Evolutionary conservation across 2,888 invertebrate genomes (phyloP), one percentile per base, ranked within the genome.

Genomic region (Andrena bicolor): DNA sequence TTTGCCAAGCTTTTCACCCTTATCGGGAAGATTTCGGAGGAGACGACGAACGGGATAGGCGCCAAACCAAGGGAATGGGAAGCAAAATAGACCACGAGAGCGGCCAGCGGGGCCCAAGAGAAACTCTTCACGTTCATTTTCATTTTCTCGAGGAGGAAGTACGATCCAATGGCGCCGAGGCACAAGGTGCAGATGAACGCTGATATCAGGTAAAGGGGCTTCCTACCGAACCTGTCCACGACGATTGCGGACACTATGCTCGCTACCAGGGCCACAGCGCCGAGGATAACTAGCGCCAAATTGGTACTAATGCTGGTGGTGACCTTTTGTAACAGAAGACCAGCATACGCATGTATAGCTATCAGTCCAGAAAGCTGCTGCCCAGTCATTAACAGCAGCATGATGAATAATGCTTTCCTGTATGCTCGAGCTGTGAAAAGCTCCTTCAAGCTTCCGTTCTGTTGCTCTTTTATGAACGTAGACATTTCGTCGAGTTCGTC

Each of bases 11-110:
- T 77, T 65, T 88, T 89, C 32, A 87, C 41, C 10, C n/a, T 70
- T 8, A 80, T 71, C 0, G 87, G 65, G 23, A 87, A 89, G 13
- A 89, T 79, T 60, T 89, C 89, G 0, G 87, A 82, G 0, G 80
- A 41, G 0, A 90, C 5, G 8, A 84, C 49, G 3, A 53, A 53
- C 2, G 88, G 86, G 0, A 88, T 35, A 5, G 79, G 60, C 5
- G 30, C 61, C 10, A 88, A 16, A 7, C 89, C 89, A 0, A 85
- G 2, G 0, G 73, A 23, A n/a, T 64, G 26, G 41, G 64, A 20
- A 8, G 70, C 0, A 1, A 60, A 23, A 53, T 72, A 84, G 2
- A 71, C 0, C 5, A 82, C 1, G 1, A 79, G 28, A 1, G 51
- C 23, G 6, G 68, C 7, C 26, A 85, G 3, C 0, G 86, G 87